Evolutionary conservation across 2,113 vertebrate genomes (phyloP), one percentile per base, ranked within the genome.

Genomic region (Notarius lentiginosus): DNA sequence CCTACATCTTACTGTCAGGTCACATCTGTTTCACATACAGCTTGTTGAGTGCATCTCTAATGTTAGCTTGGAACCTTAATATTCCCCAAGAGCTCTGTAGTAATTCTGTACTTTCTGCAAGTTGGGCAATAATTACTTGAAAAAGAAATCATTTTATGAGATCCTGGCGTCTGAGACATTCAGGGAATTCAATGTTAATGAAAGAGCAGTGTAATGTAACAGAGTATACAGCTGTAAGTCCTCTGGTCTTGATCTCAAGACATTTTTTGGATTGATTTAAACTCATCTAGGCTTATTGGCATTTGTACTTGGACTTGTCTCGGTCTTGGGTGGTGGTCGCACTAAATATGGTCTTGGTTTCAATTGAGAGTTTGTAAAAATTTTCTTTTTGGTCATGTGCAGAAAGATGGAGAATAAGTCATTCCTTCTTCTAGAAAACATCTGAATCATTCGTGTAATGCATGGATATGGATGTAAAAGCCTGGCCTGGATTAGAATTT

Each of bases 1-100:
- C 60, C 84, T 49, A 85, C 84, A 79, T 30, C 22, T 63, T 65
- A 27, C 84, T 85, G 68, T 75, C 83, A 63, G 72, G 34, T 63
- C 18, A 61, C 70, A 72, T 72, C 53, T 73, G 51, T 14, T 56
- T 84, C 83, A 85, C 47, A 51, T 77, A 49, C 10, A 65, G 47
- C 84, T 85, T 56, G 7, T 22, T 49, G 34, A 55, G n/a, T 30
- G 7, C 4, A 24, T 85, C 47, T 66, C 47, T 65, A 53, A 61
- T 53, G 47, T 65, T 65, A 17, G 5, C 27, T 11, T 24, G 30
- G 5, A 61, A 9, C 61, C 81, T 41, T n/a, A 41, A 20, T 61
- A 3, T 20, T 60, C 41, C 80, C 47, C 10, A 5, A 83, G 61
- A n/a, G 60, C 41, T 82, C 61, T n/a, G 34, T 17, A 34, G 55